These are phyloP conservation scores for Oasisia sp. DNA, from an alignment of 2,888 invertebrate genomes.

Conservation along the genomic window DNA sequence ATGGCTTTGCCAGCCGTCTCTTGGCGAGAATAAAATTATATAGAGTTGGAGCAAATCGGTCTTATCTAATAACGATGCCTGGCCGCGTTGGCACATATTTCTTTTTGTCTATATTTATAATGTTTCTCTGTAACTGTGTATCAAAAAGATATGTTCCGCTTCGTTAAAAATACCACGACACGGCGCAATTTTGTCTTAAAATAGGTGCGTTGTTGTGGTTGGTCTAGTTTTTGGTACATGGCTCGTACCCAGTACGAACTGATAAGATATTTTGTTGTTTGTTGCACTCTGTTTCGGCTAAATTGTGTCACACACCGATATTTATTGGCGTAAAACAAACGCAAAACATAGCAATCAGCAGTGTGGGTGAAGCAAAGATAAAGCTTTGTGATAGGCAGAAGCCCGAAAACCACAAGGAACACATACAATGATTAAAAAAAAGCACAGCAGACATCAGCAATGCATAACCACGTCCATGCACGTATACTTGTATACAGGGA, in stretches of 20 bases:
- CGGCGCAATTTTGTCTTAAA: background rate
- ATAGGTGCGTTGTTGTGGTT: background rate
- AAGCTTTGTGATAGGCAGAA: no score
- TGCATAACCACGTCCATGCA: no score
- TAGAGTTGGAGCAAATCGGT: background rate
- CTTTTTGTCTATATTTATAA: background rate
- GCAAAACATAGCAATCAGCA: no score
- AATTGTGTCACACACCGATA: background rate
- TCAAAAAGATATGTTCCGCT: background rate
- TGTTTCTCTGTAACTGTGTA: background rate
- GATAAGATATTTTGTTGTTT: background rate
- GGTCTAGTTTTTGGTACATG: background rate
- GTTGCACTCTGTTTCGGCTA: background rate
- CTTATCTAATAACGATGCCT: background rate
- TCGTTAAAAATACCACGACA: slow-evolving; percentile 14
- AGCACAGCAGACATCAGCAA: no score
- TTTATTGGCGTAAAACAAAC: no score
- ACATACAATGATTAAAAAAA: no score
- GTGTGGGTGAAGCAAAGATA: no score
- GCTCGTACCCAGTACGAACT: background rate
- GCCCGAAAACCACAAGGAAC: no score
- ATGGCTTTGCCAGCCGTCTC: background rate
- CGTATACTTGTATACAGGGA: no score
- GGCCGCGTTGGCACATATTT: background rate
- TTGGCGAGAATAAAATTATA: background rate